Conservation (phyloP, 2,113 vertebrate genomes). For the Colinus virginianus region DNA sequence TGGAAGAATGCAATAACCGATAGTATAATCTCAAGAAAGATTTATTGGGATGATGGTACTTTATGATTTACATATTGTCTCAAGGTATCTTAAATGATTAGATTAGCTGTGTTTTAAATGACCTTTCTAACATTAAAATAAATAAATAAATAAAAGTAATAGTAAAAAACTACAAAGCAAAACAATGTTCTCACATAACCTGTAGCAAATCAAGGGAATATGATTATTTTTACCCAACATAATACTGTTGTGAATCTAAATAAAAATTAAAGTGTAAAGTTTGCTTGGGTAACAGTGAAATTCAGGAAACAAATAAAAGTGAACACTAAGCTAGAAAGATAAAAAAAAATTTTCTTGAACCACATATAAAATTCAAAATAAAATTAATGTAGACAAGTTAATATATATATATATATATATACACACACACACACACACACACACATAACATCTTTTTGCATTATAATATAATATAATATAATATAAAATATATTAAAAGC, state of each 20-base stretch:
- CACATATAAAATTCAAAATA: too few species aligned
- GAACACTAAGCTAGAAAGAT: not conserved
- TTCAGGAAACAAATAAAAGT: not conserved
- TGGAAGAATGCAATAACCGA: not conserved
- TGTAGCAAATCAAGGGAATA: not conserved
- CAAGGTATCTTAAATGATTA: not conserved
- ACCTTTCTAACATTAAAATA: not conserved
- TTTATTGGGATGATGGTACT: not conserved
- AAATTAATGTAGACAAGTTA: too few species aligned
- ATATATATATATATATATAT: too few species aligned
- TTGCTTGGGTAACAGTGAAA: not conserved
- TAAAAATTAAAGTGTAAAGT: not conserved
- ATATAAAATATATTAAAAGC: too few species aligned
- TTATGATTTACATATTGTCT: conserved; percentile 33
- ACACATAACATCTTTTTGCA: too few species aligned
- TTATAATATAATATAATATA: too few species aligned
- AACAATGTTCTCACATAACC: not conserved
- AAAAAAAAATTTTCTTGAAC: not conserved
- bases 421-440: too few species aligned
- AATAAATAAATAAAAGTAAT: not conserved
- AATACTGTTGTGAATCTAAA: not conserved
- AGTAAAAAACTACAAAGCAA: not conserved
- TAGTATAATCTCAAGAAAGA: not conserved
- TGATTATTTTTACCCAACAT: not conserved
- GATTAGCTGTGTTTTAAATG: conserved; percentile 23